Base-by-base conservation (phyloP, 2,888 invertebrate species). In the Pseudanteris insignis region DNA sequence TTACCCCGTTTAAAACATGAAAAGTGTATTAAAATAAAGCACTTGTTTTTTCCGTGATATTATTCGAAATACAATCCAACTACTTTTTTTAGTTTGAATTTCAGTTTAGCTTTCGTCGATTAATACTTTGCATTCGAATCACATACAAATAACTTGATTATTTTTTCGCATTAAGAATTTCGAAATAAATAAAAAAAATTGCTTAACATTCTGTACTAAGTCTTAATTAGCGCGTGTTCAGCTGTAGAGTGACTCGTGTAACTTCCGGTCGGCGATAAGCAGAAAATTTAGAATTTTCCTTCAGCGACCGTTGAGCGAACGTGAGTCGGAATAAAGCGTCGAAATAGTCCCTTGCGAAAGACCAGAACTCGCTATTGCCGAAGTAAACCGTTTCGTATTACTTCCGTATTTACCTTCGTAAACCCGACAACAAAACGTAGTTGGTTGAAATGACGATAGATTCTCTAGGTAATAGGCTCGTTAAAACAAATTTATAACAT, bases 401-500 rank as follows among this genome's bases (percentile, higher is more conserved):
- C 63, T 53, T 58, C 47, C 54, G 63, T 62, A 41, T 62, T 62
- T 57, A 57, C 57, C 51, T 57, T 53, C 46, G 47, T 58, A 54
- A 63, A 58, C 58, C 38, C 47, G 47, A 54, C 58, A 54, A 54
- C 58, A 54, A 34, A 21, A 15, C 5, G 14, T 15, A 25, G 18
- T 26, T 50, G n/a, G 41, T 44, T 14, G 8, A 43, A 54, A 62
- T 57, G 43, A 57, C 47, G 2, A 12, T 37, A 15, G 26, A 10
- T 33, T 38, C 10, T 37, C 37, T 38, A 50, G 26, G 51, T 55
- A 51, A 62, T 62, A 55, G 50, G 25, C 50, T 57, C 63, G 53
- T 63, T 63, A 63, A 54, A 63, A 32, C 24, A 25, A 62, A 62
- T 62, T 62, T 62, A 57, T 47, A 57, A 57, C 62, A 46, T 51